Evolutionary conservation across 1,140 invertebrate genomes (phyloP).

Genomic region (Brachionus calyciflorus): DNA sequence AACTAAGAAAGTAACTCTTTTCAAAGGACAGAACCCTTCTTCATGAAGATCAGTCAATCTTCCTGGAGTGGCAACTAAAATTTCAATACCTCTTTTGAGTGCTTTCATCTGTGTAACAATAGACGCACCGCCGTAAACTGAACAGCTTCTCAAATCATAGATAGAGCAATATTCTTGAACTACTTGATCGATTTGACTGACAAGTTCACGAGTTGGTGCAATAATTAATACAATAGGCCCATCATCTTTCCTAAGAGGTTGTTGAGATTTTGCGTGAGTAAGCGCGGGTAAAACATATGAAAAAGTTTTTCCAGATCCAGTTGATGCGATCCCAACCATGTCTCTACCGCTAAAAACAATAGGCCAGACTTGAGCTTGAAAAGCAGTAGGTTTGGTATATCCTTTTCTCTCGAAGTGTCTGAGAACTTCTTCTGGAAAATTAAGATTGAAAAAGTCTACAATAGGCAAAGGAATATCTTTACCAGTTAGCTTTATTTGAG

Average conservation of each 20-base stretch:
- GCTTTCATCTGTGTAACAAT: constrained; percentile 79
- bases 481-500: too few relatives aligned
- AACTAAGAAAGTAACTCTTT: constrained; percentile 59
- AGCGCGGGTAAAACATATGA: constrained; percentile 85
- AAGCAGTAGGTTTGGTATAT: too few relatives aligned
- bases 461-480: too few relatives aligned
- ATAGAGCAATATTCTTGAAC: constrained; percentile 69
- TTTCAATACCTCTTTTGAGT: constrained; percentile 78
- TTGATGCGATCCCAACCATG: constrained; percentile 94
- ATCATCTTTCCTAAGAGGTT: too few relatives aligned
- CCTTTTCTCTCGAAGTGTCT: too few relatives aligned
- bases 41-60: constrained; percentile 70
- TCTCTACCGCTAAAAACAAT: constrained; percentile 75
- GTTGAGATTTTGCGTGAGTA: constrained; percentile 53
- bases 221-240: too few relatives aligned
- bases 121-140: constrained; percentile 69
- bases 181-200: neutral
- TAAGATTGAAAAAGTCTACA: too few relatives aligned
- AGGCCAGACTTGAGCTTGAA: too few relatives aligned
- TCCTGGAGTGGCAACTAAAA: constrained; percentile 89
- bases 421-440: too few relatives aligned
- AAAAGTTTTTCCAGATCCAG: constrained; percentile 91
- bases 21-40: too few relatives aligned
- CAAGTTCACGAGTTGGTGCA: constrained; percentile 52
- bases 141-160: constrained; percentile 74